A percentile compares a stretch with the other conserved stretches of the same genome.
Evolutionary conservation across 2,797 vertebrate genomes (phyloP).

Genomic region (Pempheris klunzingeri): DNA sequence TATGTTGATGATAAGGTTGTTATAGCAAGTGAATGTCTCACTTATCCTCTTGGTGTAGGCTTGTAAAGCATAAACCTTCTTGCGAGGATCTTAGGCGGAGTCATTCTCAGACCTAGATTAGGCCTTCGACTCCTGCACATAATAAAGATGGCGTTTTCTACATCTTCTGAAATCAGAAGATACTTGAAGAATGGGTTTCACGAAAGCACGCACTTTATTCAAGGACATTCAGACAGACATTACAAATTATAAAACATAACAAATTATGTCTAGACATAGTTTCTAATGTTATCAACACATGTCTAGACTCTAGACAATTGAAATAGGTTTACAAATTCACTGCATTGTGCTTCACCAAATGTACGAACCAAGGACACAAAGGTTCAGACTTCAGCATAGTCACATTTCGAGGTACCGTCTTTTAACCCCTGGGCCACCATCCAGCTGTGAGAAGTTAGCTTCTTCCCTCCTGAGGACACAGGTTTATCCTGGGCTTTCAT

Average conservation of each 20-base stretch:
- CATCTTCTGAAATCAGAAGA: constrained; percentile 31
- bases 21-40: constrained; percentile 53
- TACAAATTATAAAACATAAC: background rate
- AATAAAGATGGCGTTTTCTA: constrained; percentile 25
- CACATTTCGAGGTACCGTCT: constrained; percentile 31
- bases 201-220: constrained; percentile 1
- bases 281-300: too few relatives aligned
- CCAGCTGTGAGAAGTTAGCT: constrained; percentile 56
- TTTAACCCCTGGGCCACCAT: constrained; percentile 60
- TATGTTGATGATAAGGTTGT: constrained; percentile 59
- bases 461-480: constrained; percentile 75
- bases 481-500: constrained; percentile 81
- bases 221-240: constrained; percentile 20
- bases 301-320: too few relatives aligned
- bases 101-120: constrained; percentile 48
- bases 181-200: constrained; percentile 13
- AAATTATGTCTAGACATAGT: background rate
- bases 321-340: constrained; percentile 18
- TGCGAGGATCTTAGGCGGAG: constrained; percentile 42
- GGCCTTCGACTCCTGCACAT: constrained; percentile 22
- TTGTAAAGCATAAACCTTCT: constrained; percentile 46
- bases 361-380: constrained; percentile 20
- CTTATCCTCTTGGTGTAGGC: constrained; percentile 40
- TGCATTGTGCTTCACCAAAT: background rate
- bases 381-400: constrained; percentile 14